These are phyloP conservation scores for Poeciliopsis paucimaculata DNA, from an alignment of 2,797 vertebrate genomes.

Conservation along the genomic window DNA sequence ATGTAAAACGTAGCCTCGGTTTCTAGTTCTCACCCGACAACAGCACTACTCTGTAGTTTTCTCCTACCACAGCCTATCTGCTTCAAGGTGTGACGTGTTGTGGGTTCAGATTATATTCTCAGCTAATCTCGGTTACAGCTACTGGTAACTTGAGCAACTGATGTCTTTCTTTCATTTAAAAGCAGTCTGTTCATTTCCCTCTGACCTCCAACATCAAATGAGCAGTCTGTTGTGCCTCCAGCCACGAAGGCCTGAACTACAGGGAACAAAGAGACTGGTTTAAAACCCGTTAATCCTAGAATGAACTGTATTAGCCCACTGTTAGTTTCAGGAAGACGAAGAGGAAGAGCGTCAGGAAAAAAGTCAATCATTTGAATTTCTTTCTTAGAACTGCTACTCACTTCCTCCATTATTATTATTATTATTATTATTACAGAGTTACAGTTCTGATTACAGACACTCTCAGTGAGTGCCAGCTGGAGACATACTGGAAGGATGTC, in stretches of 20 bases:
- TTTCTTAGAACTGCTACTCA: no score
- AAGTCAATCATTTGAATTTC: no score
- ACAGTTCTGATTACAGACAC: no score
- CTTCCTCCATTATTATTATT: no score
- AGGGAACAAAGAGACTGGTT: no score
- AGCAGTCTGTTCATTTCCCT: background rate
- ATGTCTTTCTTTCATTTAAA: background rate
- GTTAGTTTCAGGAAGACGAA: background rate
- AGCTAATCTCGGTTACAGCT: background rate
- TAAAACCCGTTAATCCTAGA: no score
- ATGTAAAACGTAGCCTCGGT: background rate
- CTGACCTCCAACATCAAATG: background rate
- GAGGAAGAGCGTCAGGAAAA: background rate
- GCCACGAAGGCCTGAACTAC: background rate
- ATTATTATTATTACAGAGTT: no score
- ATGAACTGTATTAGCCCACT: no score
- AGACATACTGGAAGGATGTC: no score
- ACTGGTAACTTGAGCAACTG: background rate
- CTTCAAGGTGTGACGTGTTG: background rate
- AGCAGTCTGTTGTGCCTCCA: background rate
- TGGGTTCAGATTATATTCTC: background rate
- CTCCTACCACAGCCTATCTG: background rate
- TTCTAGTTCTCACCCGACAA: background rate
- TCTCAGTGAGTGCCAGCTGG: no score
- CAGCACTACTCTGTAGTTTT: background rate